Base-by-base conservation (phyloP, 2,113 vertebrate genomes). In the Petromus typicus region DNA sequence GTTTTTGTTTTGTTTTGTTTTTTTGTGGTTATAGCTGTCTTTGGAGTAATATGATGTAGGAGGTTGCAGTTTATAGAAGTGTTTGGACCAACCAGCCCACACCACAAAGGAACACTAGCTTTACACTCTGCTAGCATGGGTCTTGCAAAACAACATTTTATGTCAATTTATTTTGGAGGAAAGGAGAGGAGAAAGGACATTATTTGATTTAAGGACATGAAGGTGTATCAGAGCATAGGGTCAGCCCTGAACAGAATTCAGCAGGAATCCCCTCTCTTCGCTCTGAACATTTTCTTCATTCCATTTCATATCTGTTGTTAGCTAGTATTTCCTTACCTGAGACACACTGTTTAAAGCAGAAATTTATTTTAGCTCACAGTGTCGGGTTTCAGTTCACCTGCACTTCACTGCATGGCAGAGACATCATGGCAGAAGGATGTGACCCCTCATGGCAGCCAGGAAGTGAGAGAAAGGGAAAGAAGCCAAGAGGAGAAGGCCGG, bases 51-150 rank as follows among this genome's bases (percentile, higher is more conserved):
- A 0, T 8, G 45, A 3, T 78, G 96, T 96, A 92, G 97, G 97
- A 32, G 95, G 97, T 57, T 96, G 94, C 95, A 32, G 57, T 96
- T 96, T 97, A 96, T 96, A 95, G 95, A 93, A 43, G 57, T 79
- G 3, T 94, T 96, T 95, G 91, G 93, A 94, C 96, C 91, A 54
- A 56, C 78, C 86, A 95, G 83, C 92, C 81, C 83, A 0, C 51
- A 87, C 89, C 94, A 90, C 22, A 37, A 89, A 93, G 84, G 86
- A 95, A 82, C 86, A 69, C 83, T 40, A 66, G 91, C 80, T 95
- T 91, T 95, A 54, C 61, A 43, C 89, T 59, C 54, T 80, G 66
- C 79, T 64, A 63, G 57, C 0, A 30, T 75, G 40, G 7, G 79
- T 86, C 92, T 94, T 78, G 40, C 67, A 91, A 96, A 97, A 94